Percentiles rank a stretch among this genome's conserved stretches.
Conservation (phyloP, 2,797 vertebrate genomes). For the Cirrhinus molitorella region DNA sequence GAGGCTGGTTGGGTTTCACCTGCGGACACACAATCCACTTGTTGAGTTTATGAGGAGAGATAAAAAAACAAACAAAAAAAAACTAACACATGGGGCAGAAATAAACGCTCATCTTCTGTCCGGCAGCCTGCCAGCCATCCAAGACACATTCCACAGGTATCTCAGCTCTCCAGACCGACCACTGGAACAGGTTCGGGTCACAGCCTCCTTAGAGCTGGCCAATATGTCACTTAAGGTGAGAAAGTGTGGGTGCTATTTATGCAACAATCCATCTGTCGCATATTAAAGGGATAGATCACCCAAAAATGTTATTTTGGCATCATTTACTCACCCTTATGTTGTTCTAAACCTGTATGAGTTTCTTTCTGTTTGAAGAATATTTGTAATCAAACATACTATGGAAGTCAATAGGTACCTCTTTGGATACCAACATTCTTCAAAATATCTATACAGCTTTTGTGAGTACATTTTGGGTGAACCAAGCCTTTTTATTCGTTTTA, state of each 20-base stretch:
- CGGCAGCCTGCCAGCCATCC: conserved; percentile 19
- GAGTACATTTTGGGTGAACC: background rate
- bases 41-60: conserved; percentile 66
- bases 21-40: conserved; percentile 74
- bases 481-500: too few species aligned
- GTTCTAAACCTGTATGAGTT: background rate
- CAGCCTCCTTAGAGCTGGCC: background rate
- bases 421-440: too few species aligned
- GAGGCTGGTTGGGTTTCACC: conserved; percentile 78
- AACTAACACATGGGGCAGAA: conserved; percentile 26
- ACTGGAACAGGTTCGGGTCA: conserved; percentile 32
- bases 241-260: background rate
- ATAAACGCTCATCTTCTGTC: conserved; percentile 33
- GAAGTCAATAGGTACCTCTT: too few species aligned
- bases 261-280: background rate
- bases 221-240: conserved; percentile 33
- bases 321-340: background rate
- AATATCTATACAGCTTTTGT: too few species aligned
- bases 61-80: conserved; percentile 3
- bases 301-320: background rate
- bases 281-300: background rate
- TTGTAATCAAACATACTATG: background rate
- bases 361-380: background rate
- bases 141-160: conserved; percentile 48
- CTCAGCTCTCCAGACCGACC: conserved; percentile 38